Evolutionary conservation across 2,888 invertebrate species (phyloP).

Genomic region (Eulithis prunata): DNA sequence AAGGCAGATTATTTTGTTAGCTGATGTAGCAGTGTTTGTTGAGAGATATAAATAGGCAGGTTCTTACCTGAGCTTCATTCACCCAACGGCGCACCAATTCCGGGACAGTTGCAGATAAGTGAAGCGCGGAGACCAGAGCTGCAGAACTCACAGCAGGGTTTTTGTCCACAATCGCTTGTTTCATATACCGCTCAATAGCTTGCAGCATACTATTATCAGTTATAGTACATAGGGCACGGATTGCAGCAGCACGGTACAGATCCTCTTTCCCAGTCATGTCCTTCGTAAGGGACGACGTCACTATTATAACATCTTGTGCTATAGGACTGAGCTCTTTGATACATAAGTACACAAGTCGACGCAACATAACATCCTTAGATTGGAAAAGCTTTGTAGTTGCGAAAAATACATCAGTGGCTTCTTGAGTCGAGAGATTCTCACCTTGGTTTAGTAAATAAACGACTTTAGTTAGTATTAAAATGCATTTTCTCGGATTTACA

Average conservation of each 20-base stretch:
- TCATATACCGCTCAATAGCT: constrained; percentile 99
- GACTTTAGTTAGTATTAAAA: constrained; percentile 97
- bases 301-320: constrained; percentile 99
- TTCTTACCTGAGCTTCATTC: constrained; percentile 94
- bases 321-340: constrained; percentile 97
- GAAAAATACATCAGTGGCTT: constrained; percentile 99
- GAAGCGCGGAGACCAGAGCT: constrained; percentile 96
- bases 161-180: constrained; percentile 99
- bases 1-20: not conserved
- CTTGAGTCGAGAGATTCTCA: constrained; percentile 94
- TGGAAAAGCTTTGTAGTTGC: constrained; percentile 99
- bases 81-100: constrained; percentile 99
- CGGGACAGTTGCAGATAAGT: constrained; percentile 90
- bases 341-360: constrained; percentile 98
- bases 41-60: not conserved
- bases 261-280: constrained; percentile 99
- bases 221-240: constrained; percentile 97
- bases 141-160: constrained; percentile 98
- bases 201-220: constrained; percentile 97
- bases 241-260: constrained; percentile 95
- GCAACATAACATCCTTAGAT: constrained; percentile 96
- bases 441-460: constrained; percentile 98
- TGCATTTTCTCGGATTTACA: constrained; percentile 98
- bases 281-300: constrained; percentile 98
- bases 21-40: not conserved